Percentiles rank a stretch among this genome's conserved stretches.
phyloP scores from a whole-genome alignment of 2,797 vertebrate genomes.

The Gallinago solitaria region DNA sequence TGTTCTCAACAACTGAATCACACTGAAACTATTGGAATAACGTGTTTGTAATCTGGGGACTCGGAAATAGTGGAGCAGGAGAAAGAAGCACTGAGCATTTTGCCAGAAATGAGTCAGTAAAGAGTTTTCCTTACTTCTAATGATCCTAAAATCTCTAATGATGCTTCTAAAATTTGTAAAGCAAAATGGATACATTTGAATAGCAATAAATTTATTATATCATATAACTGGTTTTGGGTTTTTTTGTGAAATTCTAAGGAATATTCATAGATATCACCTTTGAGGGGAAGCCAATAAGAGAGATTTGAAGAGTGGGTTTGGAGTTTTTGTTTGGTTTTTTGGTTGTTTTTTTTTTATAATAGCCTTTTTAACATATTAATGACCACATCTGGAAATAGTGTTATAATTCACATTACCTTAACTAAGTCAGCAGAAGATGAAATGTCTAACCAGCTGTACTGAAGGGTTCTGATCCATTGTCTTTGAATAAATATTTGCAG shows the following conservation, averaged over 20 bases:
- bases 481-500: not conserved
- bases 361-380: not conserved
- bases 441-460: not conserved
- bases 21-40: not conserved
- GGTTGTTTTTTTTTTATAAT: not conserved
- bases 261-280: slow-evolving; percentile 16
- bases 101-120: not conserved
- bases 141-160: not conserved
- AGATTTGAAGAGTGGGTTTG: not conserved
- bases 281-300: not conserved
- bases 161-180: not conserved
- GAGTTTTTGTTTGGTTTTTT: not conserved
- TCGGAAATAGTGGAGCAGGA: not conserved
- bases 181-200: slow-evolving; percentile 7
- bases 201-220: not conserved
- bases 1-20: not conserved
- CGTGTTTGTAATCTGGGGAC: not conserved
- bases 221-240: accelerated
- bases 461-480: not conserved
- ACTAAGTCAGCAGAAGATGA: not conserved
- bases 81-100: not conserved
- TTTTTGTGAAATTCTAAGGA: slow-evolving; percentile 8
- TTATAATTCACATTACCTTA: not conserved
- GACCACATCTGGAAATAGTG: not conserved
- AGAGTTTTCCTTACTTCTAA: not conserved